Evolutionary conservation across 2,113 vertebrate species (phyloP).

Genomic region (Macquaria ambigua): DNA sequence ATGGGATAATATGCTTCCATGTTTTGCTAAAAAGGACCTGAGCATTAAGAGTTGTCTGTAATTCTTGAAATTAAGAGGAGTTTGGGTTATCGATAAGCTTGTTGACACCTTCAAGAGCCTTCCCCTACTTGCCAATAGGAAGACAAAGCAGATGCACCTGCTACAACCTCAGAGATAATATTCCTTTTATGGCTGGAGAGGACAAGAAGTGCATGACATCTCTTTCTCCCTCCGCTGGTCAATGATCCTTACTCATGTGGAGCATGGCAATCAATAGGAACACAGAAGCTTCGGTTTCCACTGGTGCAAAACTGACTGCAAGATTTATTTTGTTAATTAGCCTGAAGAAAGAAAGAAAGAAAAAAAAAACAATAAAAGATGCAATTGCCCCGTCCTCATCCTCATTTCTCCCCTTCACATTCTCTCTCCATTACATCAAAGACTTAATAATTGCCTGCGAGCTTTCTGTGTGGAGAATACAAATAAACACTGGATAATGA

Average conservation of each 20-base stretch:
- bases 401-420: slow-evolving; percentile 22
- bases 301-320: slow-evolving; percentile 71
- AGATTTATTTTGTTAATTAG: slow-evolving; percentile 84
- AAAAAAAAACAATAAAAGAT: slow-evolving; percentile 70
- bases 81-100: slow-evolving; percentile 36
- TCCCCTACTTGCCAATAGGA: slow-evolving; percentile 23
- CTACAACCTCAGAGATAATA: slow-evolving; percentile 18
- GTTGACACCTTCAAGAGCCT: slow-evolving; percentile 28
- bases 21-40: slow-evolving; percentile 16
- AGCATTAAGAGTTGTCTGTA: slow-evolving; percentile 13
- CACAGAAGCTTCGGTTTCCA: slow-evolving; percentile 69
- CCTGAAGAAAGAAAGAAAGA: slow-evolving; percentile 34
- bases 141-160: slow-evolving; percentile 29
- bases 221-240: slow-evolving; percentile 64
- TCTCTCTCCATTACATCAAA: slow-evolving; percentile 58
- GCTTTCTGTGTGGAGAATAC: slow-evolving; percentile 42
- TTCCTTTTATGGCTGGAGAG: slow-evolving; percentile 44
- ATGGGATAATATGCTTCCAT: slow-evolving; percentile 35
- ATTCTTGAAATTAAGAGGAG: slow-evolving; percentile 44
- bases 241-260: slow-evolving; percentile 68
- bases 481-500: slow-evolving; percentile 46
- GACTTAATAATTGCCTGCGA: slow-evolving; percentile 47
- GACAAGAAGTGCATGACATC: slow-evolving; percentile 57
- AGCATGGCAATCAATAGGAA: slow-evolving; percentile 75
- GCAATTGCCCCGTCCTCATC: slow-evolving; percentile 39